Conservation (phyloP, 2,888 invertebrate species). For the Autographa gamma region DNA sequence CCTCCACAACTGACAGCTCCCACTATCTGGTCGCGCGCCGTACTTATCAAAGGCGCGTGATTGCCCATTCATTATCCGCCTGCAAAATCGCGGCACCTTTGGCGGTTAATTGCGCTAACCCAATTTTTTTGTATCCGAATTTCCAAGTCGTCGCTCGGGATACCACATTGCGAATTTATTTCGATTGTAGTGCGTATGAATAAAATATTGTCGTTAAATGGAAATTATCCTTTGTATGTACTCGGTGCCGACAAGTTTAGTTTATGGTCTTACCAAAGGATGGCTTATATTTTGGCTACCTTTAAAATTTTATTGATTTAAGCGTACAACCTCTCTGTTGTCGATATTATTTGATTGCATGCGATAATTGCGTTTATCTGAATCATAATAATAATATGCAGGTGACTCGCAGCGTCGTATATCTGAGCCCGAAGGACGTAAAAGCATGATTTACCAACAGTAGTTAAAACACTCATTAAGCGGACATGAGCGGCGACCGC, state of each 20-base stretch:
- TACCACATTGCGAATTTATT: conserved; percentile 55
- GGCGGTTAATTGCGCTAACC: conserved; percentile 73
- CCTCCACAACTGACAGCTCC: conserved; percentile 43
- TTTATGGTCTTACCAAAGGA: conserved; percentile 22
- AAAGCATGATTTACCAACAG: conserved; percentile 81
- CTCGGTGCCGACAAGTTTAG: conserved; percentile 17
- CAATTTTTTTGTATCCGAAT: conserved; percentile 64
- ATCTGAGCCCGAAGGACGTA: conserved; percentile 66
- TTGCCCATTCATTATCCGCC: conserved; percentile 76
- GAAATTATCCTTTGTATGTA: conserved; percentile 18
- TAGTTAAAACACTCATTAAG: conserved; percentile 85
- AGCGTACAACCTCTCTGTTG: conserved; percentile 37
- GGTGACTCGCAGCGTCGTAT: conserved; percentile 61
- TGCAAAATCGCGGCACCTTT: conserved; percentile 76
- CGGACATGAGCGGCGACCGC: conserved; percentile 73
- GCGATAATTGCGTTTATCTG: conserved; percentile 46
- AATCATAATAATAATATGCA: conserved; percentile 61
- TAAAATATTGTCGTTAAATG: conserved; percentile 34
- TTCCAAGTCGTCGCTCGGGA: conserved; percentile 50
- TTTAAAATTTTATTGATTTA: conserved; percentile 33
- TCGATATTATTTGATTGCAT: conserved; percentile 37
- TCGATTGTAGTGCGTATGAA: conserved; percentile 41
- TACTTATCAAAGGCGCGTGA: conserved; percentile 73
- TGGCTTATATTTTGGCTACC: conserved; percentile 28
- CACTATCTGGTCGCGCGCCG: conserved; percentile 56